Percentiles rank a stretch among this genome's conserved stretches.
Evolutionary conservation across 1,140 invertebrate genomes (phyloP).

Genomic region (Pectinophora gossypiella): DNA sequence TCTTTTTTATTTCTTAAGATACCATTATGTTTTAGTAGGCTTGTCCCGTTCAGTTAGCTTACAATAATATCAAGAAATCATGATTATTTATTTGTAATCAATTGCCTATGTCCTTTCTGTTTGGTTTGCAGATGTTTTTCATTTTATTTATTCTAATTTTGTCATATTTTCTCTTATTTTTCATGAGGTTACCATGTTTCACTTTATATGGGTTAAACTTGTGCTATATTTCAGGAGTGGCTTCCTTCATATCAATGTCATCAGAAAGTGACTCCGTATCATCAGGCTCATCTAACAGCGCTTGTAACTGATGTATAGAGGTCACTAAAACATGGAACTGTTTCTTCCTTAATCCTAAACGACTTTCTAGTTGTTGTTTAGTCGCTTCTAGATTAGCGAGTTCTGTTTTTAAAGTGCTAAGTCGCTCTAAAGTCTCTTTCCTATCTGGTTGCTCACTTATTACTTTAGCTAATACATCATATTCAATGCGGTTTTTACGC

Average conservation of each 20-base stretch:
- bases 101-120: too few species aligned
- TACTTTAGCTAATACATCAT: conserved; percentile 93
- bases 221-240: conserved; percentile 10
- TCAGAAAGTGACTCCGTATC: conserved; percentile 79
- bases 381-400: conserved; percentile 80
- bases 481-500: conserved; percentile 93
- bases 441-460: conserved; percentile 94
- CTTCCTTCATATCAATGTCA: conserved; percentile 65
- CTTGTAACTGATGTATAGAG: conserved; percentile 86
- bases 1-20: too few species aligned
- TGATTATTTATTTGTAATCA: too few species aligned
- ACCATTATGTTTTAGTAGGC: too few species aligned
- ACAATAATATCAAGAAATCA: too few species aligned
- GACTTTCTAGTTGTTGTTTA: conserved; percentile 83
- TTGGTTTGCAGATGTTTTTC: too few species aligned
- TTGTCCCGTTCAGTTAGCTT: too few species aligned
- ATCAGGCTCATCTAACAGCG: conserved; percentile 82
- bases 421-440: conserved; percentile 86
- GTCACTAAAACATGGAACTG: conserved; percentile 92
- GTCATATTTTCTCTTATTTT: too few species aligned
- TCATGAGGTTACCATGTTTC: too few species aligned
- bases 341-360: conserved; percentile 88
- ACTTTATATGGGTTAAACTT: too few species aligned
- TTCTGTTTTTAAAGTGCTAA: conserved; percentile 85
- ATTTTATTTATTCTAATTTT: too few species aligned